Evolutionary conservation across 2,113 vertebrate genomes (phyloP).

Genomic region (Scopus umbretta): DNA sequence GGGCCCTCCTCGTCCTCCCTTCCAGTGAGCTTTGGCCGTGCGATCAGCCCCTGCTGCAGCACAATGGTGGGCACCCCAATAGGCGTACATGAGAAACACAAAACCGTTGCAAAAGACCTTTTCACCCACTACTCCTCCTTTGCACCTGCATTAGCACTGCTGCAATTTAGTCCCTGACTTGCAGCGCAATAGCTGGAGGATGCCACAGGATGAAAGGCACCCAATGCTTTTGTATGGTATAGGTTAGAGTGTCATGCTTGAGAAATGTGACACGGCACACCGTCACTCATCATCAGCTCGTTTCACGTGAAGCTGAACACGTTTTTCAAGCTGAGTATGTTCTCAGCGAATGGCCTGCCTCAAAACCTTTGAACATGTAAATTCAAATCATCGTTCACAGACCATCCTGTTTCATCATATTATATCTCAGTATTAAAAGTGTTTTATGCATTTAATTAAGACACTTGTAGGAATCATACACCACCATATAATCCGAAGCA

Average conservation of each 20-base stretch:
- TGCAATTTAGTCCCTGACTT: too few relatives aligned
- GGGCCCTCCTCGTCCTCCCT: background rate
- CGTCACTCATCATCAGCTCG: accelerated
- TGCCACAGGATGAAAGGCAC: background rate
- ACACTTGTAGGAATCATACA: background rate
- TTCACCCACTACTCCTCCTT: background rate
- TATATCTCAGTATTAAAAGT: background rate
- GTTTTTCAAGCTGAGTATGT: background rate
- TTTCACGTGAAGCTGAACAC: accelerated
- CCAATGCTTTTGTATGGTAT: accelerated
- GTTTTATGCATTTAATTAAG: background rate
- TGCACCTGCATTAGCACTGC: accelerated
- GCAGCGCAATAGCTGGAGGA: background rate
- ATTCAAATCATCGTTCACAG: background rate
- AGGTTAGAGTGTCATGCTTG: accelerated
- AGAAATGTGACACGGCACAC: accelerated
- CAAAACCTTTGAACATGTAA: background rate
- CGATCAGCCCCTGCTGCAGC: background rate
- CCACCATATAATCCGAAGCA: background rate
- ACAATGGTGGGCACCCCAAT: background rate
- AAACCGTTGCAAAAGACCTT: background rate
- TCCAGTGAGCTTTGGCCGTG: background rate
- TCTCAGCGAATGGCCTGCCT: background rate
- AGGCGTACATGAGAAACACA: background rate
- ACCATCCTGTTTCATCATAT: background rate